phyloP scores from a whole-genome alignment of 2,888 invertebrate genomes.

The Drosophila dives region DNA sequence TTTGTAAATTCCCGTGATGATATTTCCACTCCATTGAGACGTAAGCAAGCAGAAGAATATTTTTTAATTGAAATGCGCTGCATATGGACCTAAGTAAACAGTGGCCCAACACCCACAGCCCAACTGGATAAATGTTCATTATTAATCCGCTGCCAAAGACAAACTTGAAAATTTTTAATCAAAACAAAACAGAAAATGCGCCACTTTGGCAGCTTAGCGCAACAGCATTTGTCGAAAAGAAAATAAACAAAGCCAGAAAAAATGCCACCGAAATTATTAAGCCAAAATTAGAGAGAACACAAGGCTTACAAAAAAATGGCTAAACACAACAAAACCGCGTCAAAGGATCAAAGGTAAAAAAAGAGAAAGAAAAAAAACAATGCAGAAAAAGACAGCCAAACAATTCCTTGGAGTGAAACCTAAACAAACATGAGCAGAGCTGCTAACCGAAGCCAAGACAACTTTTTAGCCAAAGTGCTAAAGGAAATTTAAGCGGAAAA shows the following conservation, averaged over 20 bases:
- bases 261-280: conserved; percentile 68
- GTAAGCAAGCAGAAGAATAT: conserved; percentile 46
- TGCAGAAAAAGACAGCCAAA: conserved; percentile 33
- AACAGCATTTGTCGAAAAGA: conserved; percentile 58
- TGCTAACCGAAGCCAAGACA: conserved; percentile 56
- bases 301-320: conserved; percentile 28
- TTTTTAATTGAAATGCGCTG: conserved; percentile 71
- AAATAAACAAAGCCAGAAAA: conserved; percentile 68
- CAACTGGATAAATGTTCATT: conserved; percentile 61
- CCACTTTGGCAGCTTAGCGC: conserved; percentile 75
- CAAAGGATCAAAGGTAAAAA: conserved; percentile 77
- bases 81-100: conserved; percentile 76
- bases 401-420: conserved; percentile 63
- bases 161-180: conserved; percentile 75
- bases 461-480: conserved; percentile 62
- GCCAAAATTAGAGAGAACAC: conserved; percentile 67
- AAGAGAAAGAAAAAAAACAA: conserved; percentile 17
- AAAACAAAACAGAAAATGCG: conserved; percentile 76
- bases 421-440: conserved; percentile 66
- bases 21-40: conserved; percentile 31
- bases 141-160: conserved; percentile 80
- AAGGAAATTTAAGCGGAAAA: conserved; percentile 81
- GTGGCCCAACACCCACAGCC: conserved; percentile 22
- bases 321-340: conserved; percentile 72
- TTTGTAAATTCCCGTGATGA: background rate